Base-by-base conservation (phyloP, 2,113 vertebrate genomes). In the Neopipo cinnamomea region DNA sequence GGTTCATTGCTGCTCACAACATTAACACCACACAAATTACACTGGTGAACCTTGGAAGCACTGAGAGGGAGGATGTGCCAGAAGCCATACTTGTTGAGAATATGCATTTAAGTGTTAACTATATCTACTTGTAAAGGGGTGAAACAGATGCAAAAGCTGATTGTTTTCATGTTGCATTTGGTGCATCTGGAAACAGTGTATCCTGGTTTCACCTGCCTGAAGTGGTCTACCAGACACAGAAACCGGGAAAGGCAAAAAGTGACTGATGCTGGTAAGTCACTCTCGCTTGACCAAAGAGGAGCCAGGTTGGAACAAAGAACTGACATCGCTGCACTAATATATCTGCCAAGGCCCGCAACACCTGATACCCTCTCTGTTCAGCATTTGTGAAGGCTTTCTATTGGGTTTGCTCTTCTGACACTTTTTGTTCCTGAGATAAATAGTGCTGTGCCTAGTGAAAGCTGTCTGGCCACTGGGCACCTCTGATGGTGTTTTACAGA, bases 341-440 rank as follows among this genome's bases (percentile, higher is more conserved):
- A 65, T 59, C 66, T 89, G 62, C 66, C 93, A 91, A 68, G 23
- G 52, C 8, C 39, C 46, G 28, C 1, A 8, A 84, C 21, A 63
- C 33, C 19, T 7, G 37, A 55, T 16, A 59, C 30, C 27, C 9
- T 25, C 65, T 23, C 55, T 25, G 39, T 27, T 86, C 75, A 61
- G 66, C 61, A 33, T 44, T 50, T 63, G 44, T 11, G 28, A 27
- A 28, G 55, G 35, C 35, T 53, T 37, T 58, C 70, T 55, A 4
- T 16, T 55, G 65, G 49, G 14, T 55, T 93, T 74, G 67, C 66
- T 88, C 49, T 52, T 85, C 33, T 72, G 72, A 73, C 15, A 30
- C 17, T 58, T 93, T 53, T 61, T 92, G 31, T 88, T 95, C 79
- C 75, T 83, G 55, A 95, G 91, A 90, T 93, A 89, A 84, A 84